A percentile compares a stretch with the other conserved stretches of the same genome.
phyloP scores from a whole-genome alignment of 53 echinoderm and acorn worm genomes.

The Holothuria scabra region DNA sequence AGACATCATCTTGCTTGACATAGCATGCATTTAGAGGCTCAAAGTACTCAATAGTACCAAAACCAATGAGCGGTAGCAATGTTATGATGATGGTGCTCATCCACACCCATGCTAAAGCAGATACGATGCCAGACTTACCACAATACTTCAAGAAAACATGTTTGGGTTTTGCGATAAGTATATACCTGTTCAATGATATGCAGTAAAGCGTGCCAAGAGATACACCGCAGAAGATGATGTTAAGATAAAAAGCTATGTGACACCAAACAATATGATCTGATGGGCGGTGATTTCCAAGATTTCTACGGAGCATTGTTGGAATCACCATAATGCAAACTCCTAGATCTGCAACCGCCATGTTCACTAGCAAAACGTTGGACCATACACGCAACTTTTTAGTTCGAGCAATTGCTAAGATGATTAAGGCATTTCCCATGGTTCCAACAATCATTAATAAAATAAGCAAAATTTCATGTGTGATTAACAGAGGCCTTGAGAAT shows the following conservation, averaged over 20 bases:
- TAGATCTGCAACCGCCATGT: slow-evolving; percentile 70
- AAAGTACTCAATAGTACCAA: slow-evolving; percentile 39
- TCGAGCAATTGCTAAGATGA: slow-evolving; percentile 65
- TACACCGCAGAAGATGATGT: slow-evolving; percentile 49
- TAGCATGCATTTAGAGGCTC: slow-evolving; percentile 7
- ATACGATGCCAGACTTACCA: not conserved
- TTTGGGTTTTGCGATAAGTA: slow-evolving; percentile 39
- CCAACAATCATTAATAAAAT: slow-evolving; percentile 61
- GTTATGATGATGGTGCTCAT: slow-evolving; percentile 9
- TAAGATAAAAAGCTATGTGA: slow-evolving; percentile 51
- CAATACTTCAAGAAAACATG: slow-evolving; percentile 46
- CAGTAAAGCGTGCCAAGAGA: slow-evolving; percentile 61
- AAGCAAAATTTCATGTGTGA: slow-evolving; percentile 46
- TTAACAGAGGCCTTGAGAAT: not conserved
- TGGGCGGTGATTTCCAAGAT: slow-evolving; percentile 48
- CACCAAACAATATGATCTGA: slow-evolving; percentile 49
- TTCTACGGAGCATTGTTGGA: slow-evolving; percentile 57
- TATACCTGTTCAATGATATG: slow-evolving; percentile 35
- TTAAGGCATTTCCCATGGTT: slow-evolving; percentile 69
- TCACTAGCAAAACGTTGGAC: slow-evolving; percentile 71
- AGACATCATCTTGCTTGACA: slow-evolving; percentile 25
- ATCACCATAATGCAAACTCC: slow-evolving; percentile 63
- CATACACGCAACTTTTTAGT: slow-evolving; percentile 64
- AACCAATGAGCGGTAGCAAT: slow-evolving; percentile 23
- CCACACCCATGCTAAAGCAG: slow-evolving; percentile 14